phyloP scores from a whole-genome alignment of 2,888 invertebrate genomes.

The Cerastoderma edule region DNA sequence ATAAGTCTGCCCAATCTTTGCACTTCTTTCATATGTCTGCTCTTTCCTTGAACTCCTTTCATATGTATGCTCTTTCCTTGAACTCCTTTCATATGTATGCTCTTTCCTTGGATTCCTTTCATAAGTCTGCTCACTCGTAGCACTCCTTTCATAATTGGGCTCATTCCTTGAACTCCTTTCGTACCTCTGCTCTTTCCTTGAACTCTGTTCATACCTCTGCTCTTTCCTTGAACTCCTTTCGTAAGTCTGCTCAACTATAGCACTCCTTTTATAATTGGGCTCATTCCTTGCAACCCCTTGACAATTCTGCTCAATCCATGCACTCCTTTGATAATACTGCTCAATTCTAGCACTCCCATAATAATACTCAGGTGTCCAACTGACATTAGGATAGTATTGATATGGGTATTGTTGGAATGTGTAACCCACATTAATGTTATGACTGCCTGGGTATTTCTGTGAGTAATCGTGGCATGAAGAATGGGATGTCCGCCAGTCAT shows the following conservation, averaged over 20 bases:
- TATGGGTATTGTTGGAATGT: neutral
- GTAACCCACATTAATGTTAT: neutral
- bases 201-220: neutral
- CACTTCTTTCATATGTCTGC: too few relatives aligned
- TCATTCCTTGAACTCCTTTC: too few relatives aligned
- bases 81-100: too few relatives aligned
- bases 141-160: neutral
- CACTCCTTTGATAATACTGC: neutral
- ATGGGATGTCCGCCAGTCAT: too few relatives aligned
- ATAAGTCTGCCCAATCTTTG: too few relatives aligned
- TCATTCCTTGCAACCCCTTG: neutral
- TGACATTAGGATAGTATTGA: constrained; percentile 2
- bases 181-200: neutral
- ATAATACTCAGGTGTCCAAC: constrained; percentile 8
- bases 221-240: neutral
- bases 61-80: too few relatives aligned
- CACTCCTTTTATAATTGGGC: neutral
- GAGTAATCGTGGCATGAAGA: too few relatives aligned
- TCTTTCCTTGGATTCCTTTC: too few relatives aligned
- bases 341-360: neutral
- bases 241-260: neutral
- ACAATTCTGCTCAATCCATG: neutral
- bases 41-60: too few relatives aligned
- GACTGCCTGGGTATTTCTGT: too few relatives aligned
- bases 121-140: too few relatives aligned